Base-by-base conservation (phyloP, 2,113 vertebrate genomes). In the Melanerpes aurifrons region DNA sequence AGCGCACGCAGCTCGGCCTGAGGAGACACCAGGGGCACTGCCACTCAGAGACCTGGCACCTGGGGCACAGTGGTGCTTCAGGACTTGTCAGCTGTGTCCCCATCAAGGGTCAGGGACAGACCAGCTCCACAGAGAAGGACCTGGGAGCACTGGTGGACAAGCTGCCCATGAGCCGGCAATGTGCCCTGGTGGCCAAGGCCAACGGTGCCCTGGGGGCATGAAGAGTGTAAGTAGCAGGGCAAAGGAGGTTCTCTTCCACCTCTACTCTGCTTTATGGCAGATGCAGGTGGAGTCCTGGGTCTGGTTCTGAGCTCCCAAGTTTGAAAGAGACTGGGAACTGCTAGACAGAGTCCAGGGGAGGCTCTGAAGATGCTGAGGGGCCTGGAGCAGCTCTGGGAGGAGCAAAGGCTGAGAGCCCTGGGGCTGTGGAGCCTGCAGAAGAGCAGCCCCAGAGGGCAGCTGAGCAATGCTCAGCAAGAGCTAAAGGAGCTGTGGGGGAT, bases 1-100 rank as follows among this genome's bases (percentile, higher is more conserved):
- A 99, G 94, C 15, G 99, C 99, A 54, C 98, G 98, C n/a, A 99
- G 97, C 93, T 99, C 99, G 43, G 99, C 99, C 99, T 99, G 92
- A 72, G 4, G 21, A 64, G 37, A 82, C 19, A 79, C 8, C 3
- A 50, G 7, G 6, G 54, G 1, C 3, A 62, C 31, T 2, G 2
- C 24, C 17, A 3, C 29, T 8, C 9, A 26, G 74, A n/a, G 68
- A 31, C 31, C 12, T 53, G 50, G 11, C 22, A 12, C 22, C 4
- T 53, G 22, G 24, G 50, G 50, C 19, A 24, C 24, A 12, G 22
- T 24, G 50, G 22, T 53, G 50, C 50, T 53, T 25, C 22, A 25
- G 50, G 50, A 53, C 20, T 19, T 1, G 3, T 3, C 40, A 37
- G 11, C 24, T 12, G 58, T 59, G 31, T n/a, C 58, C 19, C 18